These are phyloP conservation scores for Sturnira hondurensis DNA, from an alignment of 2,113 vertebrate genomes.

Conservation along the genomic window DNA sequence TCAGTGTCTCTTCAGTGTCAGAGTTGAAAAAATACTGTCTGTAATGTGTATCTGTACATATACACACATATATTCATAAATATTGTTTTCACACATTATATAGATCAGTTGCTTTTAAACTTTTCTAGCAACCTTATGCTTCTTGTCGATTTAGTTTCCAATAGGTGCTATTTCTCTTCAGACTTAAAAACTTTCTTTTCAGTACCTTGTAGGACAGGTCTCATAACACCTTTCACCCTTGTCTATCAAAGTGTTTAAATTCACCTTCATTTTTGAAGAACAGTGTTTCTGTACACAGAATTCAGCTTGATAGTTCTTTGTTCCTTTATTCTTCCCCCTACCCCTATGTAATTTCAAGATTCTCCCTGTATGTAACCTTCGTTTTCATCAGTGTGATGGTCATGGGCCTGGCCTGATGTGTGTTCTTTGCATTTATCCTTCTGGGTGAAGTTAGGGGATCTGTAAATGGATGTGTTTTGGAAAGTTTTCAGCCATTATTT, in stretches of 20 bases:
- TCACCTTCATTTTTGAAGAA: neutral
- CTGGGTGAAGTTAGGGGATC: neutral
- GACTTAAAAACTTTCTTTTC: neutral
- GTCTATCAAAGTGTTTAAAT: neutral
- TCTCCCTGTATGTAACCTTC: neutral
- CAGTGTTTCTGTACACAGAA: neutral
- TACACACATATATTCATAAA: neutral
- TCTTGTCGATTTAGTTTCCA: neutral
- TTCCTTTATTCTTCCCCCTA: neutral
- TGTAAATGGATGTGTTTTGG: neutral
- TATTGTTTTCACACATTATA: neutral
- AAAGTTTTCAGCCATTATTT: neutral
- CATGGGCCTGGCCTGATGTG: no score
- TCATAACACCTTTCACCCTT: neutral
- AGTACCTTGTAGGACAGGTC: neutral
- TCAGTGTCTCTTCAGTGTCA: neutral
- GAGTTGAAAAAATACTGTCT: neutral
- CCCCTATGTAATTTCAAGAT: neutral
- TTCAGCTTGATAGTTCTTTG: neutral
- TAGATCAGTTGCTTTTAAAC: neutral
- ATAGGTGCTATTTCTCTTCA: neutral
- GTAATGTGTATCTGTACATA: neutral
- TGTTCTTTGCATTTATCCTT: neutral
- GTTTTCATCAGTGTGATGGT: neutral
- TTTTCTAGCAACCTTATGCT: neutral